A percentile compares a stretch with the other conserved stretches of the same genome.
phyloP scores from a whole-genome alignment of 2,113 vertebrate species.

The Podarcis muralis region DNA sequence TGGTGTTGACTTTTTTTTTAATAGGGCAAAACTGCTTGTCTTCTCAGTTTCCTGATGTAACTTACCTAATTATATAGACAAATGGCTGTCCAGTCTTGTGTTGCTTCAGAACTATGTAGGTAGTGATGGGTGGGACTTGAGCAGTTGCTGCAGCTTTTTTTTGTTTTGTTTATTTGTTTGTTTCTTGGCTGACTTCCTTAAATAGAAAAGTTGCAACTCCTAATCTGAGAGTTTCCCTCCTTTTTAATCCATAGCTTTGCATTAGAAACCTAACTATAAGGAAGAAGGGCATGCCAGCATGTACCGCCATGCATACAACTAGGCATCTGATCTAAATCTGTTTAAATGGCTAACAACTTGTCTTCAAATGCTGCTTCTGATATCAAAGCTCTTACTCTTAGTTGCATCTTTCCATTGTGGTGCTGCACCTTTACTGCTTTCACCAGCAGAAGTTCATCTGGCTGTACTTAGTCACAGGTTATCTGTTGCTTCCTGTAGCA shows the following conservation, averaged over 20 bases:
- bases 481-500: constrained; percentile 67
- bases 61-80: constrained; percentile 79
- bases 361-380: constrained; percentile 73
- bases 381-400: constrained; percentile 60
- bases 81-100: constrained; percentile 77
- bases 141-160: constrained; percentile 52
- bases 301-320: constrained; percentile 65
- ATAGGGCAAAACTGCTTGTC: constrained; percentile 76
- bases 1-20: constrained; percentile 75
- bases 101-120: constrained; percentile 74
- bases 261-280: constrained; percentile 70
- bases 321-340: constrained; percentile 66
- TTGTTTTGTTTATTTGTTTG: constrained; percentile 42
- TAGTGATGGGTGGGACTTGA: constrained; percentile 64
- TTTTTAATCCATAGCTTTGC: constrained; percentile 59
- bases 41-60: constrained; percentile 73
- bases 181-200: constrained; percentile 61
- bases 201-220: constrained; percentile 57
- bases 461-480: constrained; percentile 60
- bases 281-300: constrained; percentile 67
- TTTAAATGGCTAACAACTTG: constrained; percentile 66
- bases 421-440: constrained; percentile 59
- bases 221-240: constrained; percentile 56
- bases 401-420: constrained; percentile 65
- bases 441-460: constrained; percentile 65